These are phyloP conservation scores for Seriola quinqueradiata DNA, from an alignment of 2,113 vertebrate genomes.

Conservation along the genomic window DNA sequence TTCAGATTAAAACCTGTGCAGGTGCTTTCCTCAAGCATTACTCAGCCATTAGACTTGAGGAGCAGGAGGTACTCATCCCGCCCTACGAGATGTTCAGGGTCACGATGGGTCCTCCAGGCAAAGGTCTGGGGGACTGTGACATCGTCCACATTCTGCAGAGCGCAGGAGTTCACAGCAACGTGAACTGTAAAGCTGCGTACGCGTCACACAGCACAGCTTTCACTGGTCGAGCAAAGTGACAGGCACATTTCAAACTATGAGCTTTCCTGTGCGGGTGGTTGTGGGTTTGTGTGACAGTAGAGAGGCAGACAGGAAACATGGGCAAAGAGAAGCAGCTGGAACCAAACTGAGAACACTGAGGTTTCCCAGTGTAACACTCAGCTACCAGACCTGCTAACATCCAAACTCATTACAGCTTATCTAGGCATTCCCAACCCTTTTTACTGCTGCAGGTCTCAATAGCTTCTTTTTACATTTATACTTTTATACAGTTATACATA, in stretches of 20 bases:
- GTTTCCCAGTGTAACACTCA: too few relatives aligned
- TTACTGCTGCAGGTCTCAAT: background rate
- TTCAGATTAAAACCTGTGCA: background rate
- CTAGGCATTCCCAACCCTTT: background rate
- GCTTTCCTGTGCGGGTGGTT: too few relatives aligned
- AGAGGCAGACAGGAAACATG: too few relatives aligned
- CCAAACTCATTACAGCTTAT: too few relatives aligned
- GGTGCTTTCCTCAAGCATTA: background rate
- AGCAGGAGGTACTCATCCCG: background rate
- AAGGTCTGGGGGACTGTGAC: background rate
- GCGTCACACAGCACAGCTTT: background rate
- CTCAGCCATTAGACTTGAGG: rapidly evolving
- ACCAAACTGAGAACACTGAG: too few relatives aligned
- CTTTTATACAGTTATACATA: too few relatives aligned
- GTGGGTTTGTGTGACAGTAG: too few relatives aligned
- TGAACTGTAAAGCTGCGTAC: background rate
- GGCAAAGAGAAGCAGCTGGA: too few relatives aligned
- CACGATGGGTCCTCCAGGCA: background rate
- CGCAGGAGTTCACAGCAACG: background rate
- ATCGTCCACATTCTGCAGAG: background rate
- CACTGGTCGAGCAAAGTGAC: background rate
- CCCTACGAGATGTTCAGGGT: background rate
- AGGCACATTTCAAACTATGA: too few relatives aligned
- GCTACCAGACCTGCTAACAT: too few relatives aligned
- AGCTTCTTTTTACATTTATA: too few relatives aligned